Conservation (phyloP, 2,113 vertebrate genomes). For the Lathamus discolor region DNA sequence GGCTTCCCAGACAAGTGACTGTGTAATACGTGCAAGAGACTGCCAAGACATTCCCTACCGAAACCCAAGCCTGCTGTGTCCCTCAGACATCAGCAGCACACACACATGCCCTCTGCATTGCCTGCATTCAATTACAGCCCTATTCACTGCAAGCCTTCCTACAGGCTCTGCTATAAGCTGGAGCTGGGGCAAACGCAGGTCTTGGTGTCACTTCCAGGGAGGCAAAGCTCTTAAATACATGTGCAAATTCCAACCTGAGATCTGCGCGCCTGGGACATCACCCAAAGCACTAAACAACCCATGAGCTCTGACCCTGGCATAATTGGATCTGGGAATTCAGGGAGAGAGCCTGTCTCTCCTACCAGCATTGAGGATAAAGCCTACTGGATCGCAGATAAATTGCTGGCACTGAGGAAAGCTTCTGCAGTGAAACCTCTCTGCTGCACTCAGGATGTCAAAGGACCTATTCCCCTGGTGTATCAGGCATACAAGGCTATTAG, state of each 20-base stretch:
- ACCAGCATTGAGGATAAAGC: background rate
- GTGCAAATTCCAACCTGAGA: slow-evolving; percentile 23
- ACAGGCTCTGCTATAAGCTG: background rate
- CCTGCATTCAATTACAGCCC: background rate
- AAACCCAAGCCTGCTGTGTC: background rate
- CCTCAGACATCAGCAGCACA: background rate
- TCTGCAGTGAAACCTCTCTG: slow-evolving; percentile 27
- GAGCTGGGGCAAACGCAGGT: background rate
- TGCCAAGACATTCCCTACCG: background rate
- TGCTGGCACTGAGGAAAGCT: slow-evolving; percentile 39
- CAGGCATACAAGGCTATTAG: slow-evolving; percentile 3
- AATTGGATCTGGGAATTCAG: slow-evolving; percentile 56
- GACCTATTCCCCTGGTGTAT: slow-evolving; percentile 42
- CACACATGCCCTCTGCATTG: background rate
- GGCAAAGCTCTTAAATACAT: slow-evolving; percentile 9
- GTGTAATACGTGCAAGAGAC: background rate
- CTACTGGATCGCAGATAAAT: slow-evolving; percentile 19
- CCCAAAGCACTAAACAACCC: slow-evolving; percentile 23
- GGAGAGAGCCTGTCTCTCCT: background rate
- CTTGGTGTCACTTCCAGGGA: slow-evolving; percentile 28
- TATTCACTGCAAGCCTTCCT: background rate
- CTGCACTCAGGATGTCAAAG: slow-evolving; percentile 37
- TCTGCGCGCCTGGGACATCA: background rate
- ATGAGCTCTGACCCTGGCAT: slow-evolving; percentile 52
- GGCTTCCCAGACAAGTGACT: background rate